phyloP scores from a whole-genome alignment of 2,797 vertebrate genomes.

The Falco columbarius region DNA sequence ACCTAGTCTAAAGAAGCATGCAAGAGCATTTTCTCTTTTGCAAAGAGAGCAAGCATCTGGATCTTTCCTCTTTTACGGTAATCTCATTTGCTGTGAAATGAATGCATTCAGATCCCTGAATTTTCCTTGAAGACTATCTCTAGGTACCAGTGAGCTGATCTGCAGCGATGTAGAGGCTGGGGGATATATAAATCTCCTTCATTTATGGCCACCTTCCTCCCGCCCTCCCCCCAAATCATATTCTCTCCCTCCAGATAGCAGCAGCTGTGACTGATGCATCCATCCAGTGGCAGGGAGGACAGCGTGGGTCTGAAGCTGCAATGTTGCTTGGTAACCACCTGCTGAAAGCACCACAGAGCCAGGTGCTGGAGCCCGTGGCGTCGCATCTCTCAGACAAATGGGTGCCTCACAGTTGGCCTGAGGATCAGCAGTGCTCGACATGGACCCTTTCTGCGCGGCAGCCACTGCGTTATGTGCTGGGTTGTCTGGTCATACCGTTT shows the following conservation, averaged over 20 bases:
- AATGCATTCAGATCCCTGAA: not conserved
- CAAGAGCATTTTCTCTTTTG: not conserved
- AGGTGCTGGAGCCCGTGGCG: not conserved
- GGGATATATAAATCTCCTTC: not conserved
- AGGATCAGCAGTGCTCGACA: not conserved
- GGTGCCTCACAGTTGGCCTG: slow-evolving; percentile 19
- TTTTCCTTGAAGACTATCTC: not conserved
- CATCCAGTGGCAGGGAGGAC: not conserved
- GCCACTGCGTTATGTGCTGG: fast-evolving
- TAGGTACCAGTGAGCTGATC: not conserved
- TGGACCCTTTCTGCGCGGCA: not conserved
- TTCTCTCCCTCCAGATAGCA: not conserved
- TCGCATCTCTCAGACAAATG: not conserved
- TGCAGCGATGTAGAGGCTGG: not conserved
- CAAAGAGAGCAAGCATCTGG: slow-evolving; percentile 9
- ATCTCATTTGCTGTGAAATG: slow-evolving; percentile 19
- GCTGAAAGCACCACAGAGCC: not conserved
- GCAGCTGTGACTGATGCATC: not conserved
- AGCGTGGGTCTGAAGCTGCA: not conserved
- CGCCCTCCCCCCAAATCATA: not conserved
- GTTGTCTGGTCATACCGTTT: fast-evolving
- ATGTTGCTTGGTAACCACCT: slow-evolving; percentile 60
- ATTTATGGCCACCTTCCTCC: not conserved
- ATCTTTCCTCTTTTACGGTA: not conserved
- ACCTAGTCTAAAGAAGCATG: not conserved